Percentiles rank a stretch among this genome's conserved stretches.
These are phyloP conservation scores for Heliconius cydno DNA, from an alignment of 2,888 invertebrate genomes.

Conservation along the genomic window DNA sequence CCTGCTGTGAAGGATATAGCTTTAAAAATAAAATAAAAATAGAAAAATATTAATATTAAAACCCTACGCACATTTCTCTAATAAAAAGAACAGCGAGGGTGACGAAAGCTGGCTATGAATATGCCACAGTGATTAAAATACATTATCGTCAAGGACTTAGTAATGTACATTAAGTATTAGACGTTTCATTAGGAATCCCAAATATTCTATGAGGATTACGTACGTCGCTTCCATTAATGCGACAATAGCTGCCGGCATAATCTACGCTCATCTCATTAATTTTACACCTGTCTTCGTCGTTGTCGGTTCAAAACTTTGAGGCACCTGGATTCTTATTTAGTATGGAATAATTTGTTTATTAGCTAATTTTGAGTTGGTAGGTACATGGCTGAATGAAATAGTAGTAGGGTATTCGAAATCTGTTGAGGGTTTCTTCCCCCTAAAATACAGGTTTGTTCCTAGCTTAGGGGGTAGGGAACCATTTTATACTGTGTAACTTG, in stretches of 20 bases:
- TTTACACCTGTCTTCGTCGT: constrained; percentile 39
- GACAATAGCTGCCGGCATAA: constrained; percentile 42
- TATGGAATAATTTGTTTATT: constrained; percentile 29
- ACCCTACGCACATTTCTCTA: background rate
- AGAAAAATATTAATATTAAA: no score
- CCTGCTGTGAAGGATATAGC: no score
- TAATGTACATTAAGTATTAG: constrained; percentile 29
- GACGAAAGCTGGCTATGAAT: background rate
- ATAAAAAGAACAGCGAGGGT: background rate
- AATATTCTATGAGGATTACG: constrained; percentile 46
- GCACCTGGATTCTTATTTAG: constrained; percentile 22
- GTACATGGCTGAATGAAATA: no score
- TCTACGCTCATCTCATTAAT: constrained; percentile 41
- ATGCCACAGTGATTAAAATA: constrained; percentile 1
- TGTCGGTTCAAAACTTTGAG: constrained; percentile 30
- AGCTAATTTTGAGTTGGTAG: background rate
- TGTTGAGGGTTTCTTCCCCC: no score
- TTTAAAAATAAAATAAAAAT: no score
- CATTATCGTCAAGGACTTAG: background rate
- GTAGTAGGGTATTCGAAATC: no score
- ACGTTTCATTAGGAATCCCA: constrained; percentile 39
- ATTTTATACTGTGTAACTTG: no score
- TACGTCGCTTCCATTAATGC: constrained; percentile 44
- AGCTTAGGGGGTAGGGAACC: no score
- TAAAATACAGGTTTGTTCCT: no score